Evolutionary conservation across 2,888 invertebrate genomes (phyloP), one percentile per base, ranked within the genome.

Genomic region (Xanthia icteritia): DNA sequence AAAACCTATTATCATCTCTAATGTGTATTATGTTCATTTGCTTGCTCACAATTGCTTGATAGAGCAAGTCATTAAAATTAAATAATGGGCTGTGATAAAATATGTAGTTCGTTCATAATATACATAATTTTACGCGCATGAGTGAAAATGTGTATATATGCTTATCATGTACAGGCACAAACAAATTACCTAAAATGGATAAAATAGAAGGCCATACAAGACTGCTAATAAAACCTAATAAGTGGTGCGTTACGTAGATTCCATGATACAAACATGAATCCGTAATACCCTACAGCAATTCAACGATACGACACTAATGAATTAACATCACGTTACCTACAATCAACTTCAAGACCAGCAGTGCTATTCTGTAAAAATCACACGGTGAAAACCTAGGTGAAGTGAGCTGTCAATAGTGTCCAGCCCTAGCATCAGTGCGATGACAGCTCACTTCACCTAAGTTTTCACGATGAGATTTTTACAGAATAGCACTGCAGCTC

Each of bases 71-170:
- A 72, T 88, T 86, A 86, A 89, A 89, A 91, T 89, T 92, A 90
- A 93, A 92, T 90, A 95, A 94, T 94, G 93, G 94, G 95, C 96
- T 96, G 96, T 96, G 96, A 96, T 96, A 95, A 92, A 92, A 91
- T 88, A 85, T 88, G 64, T 88, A 86, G 77, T 69, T 91, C 67
- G 77, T 85, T 88, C 89, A 91, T 92, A 90, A 86, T 91, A 90
- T 91, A 92, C 89, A 91, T 91, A 92, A 71, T 75, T 58, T 71
- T 76, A 81, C 63, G 82, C 82, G 79, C 68, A 76, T 86, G 84
- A 65, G 65, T 83, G 82, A 70, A 72, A 76, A 73, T 84, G 81
- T 86, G 77, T 84, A 75, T 73, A 31, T 31, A 83, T 54, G 74
- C 70, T 66, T 79, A 76, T 56, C 68, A 69, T 74, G 84, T 81